Base-by-base conservation (phyloP, 2,113 vertebrate species). In the Eulemur rufifrons region DNA sequence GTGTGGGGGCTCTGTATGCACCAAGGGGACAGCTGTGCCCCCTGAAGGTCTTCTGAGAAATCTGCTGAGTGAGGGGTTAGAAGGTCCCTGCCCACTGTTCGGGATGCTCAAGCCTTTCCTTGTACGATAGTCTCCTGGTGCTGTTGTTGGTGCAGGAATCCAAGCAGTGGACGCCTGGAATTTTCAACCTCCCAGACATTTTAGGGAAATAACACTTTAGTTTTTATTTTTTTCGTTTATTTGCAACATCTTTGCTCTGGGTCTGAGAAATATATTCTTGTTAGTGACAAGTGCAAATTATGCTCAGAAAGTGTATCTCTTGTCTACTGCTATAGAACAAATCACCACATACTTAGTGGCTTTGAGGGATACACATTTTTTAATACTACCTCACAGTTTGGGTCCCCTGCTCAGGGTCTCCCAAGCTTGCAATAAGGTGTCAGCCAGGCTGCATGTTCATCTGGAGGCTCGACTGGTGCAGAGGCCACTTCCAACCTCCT, bases 61-160 rank as follows among this genome's bases (percentile, higher is more conserved):
- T 32, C 32, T 68, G 5, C 32, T 6, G 3, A 6, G 1, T 6
- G 25, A 20, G 4, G 13, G 45, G 25, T 11, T 4, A 23, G 11
- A 11, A 39, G 45, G 59, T 34, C 45, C 42, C 3, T 42, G 54
- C 17, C 18, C 21, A n/a, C 12, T 71, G 1, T 52, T 56, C 4
- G 17, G 59, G 45, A n/a, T 64, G 13, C 27, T 15, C 32, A 1
- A 45, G 4, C 3, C 29, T 68, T 56, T 68, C 37, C 29, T 45
- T 7, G 0, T 39, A 9, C 8, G 14, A 5, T 1, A 8, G 21
- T 21, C 17, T 42, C 10, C 27, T n/a, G 8, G 32, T 37, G 45
- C 45, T 45, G 8, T 29, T 3, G 5, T 2, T 32, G 45, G 34
- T 34, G 63, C 0, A 27, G 32, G 63, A 50, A 52, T 23, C 12